Percentiles rank a stretch among this genome's conserved stretches.
Conservation (phyloP, 2,888 invertebrate genomes). For the Erebia palarica region DNA sequence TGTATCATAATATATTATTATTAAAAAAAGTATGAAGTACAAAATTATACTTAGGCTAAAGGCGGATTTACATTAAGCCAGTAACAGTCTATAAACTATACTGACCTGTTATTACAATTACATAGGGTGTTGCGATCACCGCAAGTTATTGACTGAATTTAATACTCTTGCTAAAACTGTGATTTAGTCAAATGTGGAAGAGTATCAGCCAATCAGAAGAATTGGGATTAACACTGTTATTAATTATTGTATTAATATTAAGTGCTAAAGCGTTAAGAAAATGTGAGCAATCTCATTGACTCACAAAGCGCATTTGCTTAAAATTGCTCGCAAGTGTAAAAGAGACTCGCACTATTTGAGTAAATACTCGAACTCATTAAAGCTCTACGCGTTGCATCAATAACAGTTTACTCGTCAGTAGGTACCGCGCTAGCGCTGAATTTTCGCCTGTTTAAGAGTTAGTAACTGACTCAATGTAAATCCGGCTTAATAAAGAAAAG, state of each 20-base stretch:
- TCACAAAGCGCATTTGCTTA: no score
- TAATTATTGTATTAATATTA: no score
- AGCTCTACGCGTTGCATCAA: no score
- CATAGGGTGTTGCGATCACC: not conserved
- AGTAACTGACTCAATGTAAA: constrained; percentile 4
- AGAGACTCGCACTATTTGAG: not conserved
- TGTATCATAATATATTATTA: constrained; percentile 47
- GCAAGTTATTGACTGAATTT: not conserved
- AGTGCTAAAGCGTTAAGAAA: no score
- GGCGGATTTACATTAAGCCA: constrained; percentile 11
- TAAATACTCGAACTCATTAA: no score
- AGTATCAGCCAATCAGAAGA: not conserved
- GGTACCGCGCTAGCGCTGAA: not conserved
- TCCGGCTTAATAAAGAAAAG: constrained; percentile 25
- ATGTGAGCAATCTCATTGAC: no score
- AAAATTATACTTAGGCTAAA: constrained; percentile 56
- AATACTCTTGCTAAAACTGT: not conserved
- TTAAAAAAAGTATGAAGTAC: constrained; percentile 68
- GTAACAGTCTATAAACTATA: not conserved
- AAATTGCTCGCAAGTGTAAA: not conserved
- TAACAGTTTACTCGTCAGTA: not conserved
- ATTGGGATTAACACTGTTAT: not conserved
- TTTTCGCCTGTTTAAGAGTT: not conserved
- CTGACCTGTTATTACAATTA: not conserved
- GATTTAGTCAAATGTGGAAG: not conserved